These are phyloP conservation scores for Carassius carassius DNA, from an alignment of 2,113 vertebrate genomes.

Conservation along the genomic window DNA sequence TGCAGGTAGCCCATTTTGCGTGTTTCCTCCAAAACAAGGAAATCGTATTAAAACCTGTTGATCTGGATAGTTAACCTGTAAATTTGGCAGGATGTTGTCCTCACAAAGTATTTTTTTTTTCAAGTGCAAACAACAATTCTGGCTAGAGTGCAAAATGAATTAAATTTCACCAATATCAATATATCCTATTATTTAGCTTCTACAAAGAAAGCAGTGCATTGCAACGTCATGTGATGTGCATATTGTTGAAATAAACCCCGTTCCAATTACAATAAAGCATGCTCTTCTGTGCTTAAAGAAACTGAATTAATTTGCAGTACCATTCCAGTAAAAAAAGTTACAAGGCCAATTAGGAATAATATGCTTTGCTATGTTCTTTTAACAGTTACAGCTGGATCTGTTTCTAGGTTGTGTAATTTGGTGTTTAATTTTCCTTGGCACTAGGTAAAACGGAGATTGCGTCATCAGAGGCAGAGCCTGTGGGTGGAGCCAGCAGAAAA, in stretches of 20 bases:
- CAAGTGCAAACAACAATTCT: background rate
- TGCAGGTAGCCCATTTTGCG: background rate
- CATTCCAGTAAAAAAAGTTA: background rate
- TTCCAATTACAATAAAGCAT: background rate
- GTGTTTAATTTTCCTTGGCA: background rate
- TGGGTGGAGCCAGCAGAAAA: constrained; percentile 79
- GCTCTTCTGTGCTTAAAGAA: background rate
- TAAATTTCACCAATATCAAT: background rate
- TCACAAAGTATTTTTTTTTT: background rate
- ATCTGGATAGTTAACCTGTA: background rate
- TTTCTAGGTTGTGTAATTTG: background rate
- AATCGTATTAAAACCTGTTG: background rate
- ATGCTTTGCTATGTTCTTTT: background rate
- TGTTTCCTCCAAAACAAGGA: background rate
- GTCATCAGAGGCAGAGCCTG: constrained; percentile 74
- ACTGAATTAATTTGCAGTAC: background rate
- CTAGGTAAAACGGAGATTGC: constrained; percentile 63
- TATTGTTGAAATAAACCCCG: background rate
- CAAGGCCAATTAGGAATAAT: background rate
- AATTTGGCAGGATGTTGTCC: background rate
- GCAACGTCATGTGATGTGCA: background rate
- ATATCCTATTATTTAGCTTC: background rate
- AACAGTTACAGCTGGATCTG: background rate
- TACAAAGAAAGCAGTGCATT: background rate
- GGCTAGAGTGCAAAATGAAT: background rate